Evolutionary conservation across 2,113 vertebrate genomes (phyloP).

Genomic region (Gymnogyps californianus): DNA sequence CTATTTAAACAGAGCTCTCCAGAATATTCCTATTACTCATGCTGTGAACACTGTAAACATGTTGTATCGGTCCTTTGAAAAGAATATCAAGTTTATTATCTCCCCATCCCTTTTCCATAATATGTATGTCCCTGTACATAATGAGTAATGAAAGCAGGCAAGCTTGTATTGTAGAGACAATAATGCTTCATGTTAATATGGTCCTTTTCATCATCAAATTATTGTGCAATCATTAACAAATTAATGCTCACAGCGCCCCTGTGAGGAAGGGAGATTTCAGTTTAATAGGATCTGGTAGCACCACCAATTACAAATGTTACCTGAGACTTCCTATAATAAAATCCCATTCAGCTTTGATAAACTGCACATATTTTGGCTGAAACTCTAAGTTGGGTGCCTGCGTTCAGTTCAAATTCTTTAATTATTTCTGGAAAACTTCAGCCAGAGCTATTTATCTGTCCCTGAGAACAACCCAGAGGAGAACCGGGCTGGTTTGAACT

Average conservation of each 20-base stretch:
- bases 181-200: conserved; percentile 3
- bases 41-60: neutral
- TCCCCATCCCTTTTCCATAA: conserved; percentile 17
- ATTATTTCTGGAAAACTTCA: neutral
- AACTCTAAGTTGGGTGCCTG: neutral
- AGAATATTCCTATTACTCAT: neutral
- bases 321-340: neutral
- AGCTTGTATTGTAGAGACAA: neutral
- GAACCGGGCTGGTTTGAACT: neutral
- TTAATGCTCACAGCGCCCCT: conserved; percentile 47
- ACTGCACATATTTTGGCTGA: neutral
- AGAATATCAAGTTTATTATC: conserved; percentile 38
- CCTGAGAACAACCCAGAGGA: neutral
- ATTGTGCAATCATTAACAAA: conserved; percentile 34
- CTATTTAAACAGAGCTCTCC: neutral
- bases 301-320: neutral
- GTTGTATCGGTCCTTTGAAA: conserved; percentile 11
- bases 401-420: neutral
- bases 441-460: neutral
- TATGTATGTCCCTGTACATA: neutral
- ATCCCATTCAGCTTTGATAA: neutral
- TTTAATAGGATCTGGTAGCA: neutral
- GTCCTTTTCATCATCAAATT: conserved; percentile 31
- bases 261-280: conserved; percentile 51
- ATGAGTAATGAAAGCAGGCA: conserved; percentile 38